Conservation (phyloP, 2,113 vertebrate genomes). For the Cygnus atratus region DNA sequence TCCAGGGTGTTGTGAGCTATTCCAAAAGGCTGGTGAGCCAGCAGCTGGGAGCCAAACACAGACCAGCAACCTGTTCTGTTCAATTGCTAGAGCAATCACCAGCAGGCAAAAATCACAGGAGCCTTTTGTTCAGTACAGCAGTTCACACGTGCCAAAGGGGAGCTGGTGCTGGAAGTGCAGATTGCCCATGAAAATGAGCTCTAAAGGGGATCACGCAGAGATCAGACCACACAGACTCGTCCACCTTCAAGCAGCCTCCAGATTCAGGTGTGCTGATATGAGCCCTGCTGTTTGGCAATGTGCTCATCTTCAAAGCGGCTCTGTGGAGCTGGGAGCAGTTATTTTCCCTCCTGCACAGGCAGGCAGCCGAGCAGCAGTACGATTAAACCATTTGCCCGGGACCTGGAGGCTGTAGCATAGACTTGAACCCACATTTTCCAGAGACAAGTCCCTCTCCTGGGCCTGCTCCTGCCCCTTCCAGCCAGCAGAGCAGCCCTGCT, state of each 20-base stretch:
- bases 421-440: neutral
- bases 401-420: neutral
- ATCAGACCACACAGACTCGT: neutral
- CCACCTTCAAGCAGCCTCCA: neutral
- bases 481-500: neutral
- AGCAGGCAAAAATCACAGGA: neutral
- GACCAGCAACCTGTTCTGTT: neutral
- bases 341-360: neutral
- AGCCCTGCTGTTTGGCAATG: neutral
- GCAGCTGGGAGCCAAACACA: neutral
- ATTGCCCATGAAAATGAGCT: neutral
- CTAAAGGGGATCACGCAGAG: neutral
- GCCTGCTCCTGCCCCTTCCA: neutral
- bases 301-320: neutral
- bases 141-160: neutral
- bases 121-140: neutral
- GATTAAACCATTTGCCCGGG: neutral
- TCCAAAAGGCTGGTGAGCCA: neutral
- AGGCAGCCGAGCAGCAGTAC: neutral
- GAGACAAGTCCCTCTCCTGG: neutral
- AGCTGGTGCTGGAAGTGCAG: neutral
- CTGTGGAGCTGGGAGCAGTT: neutral
- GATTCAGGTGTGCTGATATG: neutral
- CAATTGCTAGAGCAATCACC: neutral
- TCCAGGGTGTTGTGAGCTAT: neutral